phyloP scores from a whole-genome alignment of 2,797 vertebrate genomes.

The Manis crassicaudata region DNA sequence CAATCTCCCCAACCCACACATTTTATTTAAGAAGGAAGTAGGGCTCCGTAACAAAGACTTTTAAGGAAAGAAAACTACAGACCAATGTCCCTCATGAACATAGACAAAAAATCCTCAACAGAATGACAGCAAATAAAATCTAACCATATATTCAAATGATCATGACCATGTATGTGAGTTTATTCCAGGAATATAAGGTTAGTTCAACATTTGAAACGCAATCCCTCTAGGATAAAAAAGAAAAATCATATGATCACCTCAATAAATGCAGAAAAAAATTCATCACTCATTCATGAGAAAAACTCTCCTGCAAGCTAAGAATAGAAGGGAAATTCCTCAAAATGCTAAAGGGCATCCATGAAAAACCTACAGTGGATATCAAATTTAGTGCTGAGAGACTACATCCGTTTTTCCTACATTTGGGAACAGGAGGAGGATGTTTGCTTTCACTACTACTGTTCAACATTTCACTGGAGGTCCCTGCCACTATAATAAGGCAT shows the following conservation, averaged over 20 bases:
- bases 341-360: neutral
- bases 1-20: neutral
- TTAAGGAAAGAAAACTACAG: neutral
- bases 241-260: neutral
- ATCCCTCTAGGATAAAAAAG: neutral
- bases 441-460: neutral
- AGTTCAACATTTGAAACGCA: neutral
- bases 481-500: neutral
- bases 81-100: neutral
- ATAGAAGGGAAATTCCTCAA: neutral
- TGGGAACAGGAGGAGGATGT: neutral
- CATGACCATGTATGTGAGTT: neutral
- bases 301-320: neutral
- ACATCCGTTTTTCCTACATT: neutral
- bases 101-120: neutral
- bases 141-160: neutral
- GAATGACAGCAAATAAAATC: neutral
- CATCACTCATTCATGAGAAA: neutral
- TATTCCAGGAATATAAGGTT: neutral
- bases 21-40: neutral
- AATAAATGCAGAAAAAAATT: neutral
- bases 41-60: neutral
- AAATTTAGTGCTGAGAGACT: neutral
- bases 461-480: neutral
- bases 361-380: neutral